Evolutionary conservation across 2,888 invertebrate species (phyloP), one percentile per base, ranked within the genome.

Genomic region (Euplexia lucipara): DNA sequence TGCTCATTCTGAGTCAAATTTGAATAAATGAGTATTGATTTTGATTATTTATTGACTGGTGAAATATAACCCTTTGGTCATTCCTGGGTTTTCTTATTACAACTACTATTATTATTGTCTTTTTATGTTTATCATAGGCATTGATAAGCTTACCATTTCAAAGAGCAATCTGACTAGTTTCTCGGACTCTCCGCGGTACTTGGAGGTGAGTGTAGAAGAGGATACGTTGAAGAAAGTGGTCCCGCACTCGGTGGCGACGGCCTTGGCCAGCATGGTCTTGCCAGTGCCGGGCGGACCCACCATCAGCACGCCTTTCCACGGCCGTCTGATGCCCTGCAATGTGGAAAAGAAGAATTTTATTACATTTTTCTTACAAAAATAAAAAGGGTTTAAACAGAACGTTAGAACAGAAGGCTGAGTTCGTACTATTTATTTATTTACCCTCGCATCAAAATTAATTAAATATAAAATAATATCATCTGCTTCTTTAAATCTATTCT

Each of bases 141-240:
- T 2, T 10, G 7, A 0, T n/a, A n/a, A 22, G n/a, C 88, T 91
- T 90, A 98, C 98, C 99, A 99, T 99, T 96, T 99, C 99, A 91
- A 99, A 99, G 0, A 99, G 96, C 56, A 99, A 93, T 69, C 99
- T 96, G 75, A 99, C 99, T 85, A 99, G 97, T 95, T 99, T 99
- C 94, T 99, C 99, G 0, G 99, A 99, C 95, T 99, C 99, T n/a
- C 99, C 99, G 60, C 99, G 96, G 94, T 99, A 99, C 94, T 99
- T 99, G 20, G 99, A 99, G n/a, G 99, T 99, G 70, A 99, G 96
- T 0, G 99, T 99, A 1, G 99, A 99, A 0, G 99, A 99, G 14
- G 99, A 99, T 1, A 99, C 99, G 92, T 99, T 98, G 91, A 99
- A 99, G 95, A 99, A 99, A 0, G 99, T 99, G 53, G 99, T 98